Conservation (phyloP, 2,113 vertebrate species). For the Hippolais icterina region DNA sequence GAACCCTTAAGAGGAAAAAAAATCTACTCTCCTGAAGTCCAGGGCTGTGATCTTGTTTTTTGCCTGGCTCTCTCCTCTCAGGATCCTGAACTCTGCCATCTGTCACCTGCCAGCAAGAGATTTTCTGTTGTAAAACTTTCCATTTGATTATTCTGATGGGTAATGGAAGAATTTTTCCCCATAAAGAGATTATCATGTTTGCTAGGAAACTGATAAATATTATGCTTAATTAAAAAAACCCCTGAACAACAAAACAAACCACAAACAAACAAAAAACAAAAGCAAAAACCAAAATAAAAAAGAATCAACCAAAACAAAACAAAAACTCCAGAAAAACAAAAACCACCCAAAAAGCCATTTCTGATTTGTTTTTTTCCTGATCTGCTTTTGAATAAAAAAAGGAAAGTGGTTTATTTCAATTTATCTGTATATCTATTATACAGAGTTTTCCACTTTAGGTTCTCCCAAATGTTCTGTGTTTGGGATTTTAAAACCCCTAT, state of each 20-base stretch:
- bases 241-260: too few species aligned
- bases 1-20: not conserved
- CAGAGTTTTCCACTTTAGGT: not conserved
- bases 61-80: not conserved
- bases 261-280: too few species aligned
- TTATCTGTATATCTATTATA: not conserved
- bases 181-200: not conserved
- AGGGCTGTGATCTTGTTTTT: not conserved
- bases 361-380: fast-evolving
- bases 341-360: not conserved
- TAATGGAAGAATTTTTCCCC: not conserved
- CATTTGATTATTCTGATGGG: not conserved
- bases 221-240: not conserved
- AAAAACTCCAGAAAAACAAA: too few species aligned
- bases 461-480: not conserved
- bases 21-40: not conserved
- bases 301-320: not conserved
- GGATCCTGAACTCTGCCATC: not conserved
- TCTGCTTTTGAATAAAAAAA: not conserved
- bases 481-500: fast-evolving
- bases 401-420: not conserved
- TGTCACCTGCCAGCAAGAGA: not conserved
- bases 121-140: not conserved
- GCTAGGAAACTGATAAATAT: not conserved
- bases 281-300: not conserved